Evolutionary conservation across 2,888 invertebrate species (phyloP).

Genomic region (Agapostemon virescens): DNA sequence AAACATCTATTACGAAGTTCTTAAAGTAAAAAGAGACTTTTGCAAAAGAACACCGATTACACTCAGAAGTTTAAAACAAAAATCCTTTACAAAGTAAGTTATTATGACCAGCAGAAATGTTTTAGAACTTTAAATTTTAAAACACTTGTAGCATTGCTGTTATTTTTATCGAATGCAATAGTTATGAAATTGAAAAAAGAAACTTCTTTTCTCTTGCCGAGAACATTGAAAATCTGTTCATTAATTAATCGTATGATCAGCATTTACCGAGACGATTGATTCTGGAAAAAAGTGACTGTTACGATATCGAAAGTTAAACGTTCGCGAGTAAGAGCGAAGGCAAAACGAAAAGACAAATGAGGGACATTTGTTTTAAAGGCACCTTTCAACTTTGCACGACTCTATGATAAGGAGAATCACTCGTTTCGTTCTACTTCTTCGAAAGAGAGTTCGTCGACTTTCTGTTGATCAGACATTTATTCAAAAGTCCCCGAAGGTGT

Average conservation of each 20-base stretch:
- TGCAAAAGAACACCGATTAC: neutral
- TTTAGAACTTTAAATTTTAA: neutral
- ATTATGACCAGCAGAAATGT: neutral
- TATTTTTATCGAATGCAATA: neutral
- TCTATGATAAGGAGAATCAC: neutral
- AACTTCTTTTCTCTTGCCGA: neutral
- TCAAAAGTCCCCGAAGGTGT: neutral
- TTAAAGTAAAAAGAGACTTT: neutral
- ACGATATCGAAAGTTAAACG: neutral
- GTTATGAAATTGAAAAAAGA: neutral
- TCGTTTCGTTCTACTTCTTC: neutral
- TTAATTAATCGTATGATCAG: no score
- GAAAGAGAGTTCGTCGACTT: neutral
- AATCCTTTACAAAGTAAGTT: neutral
- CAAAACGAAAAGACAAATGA: neutral
- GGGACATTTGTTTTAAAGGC: neutral
- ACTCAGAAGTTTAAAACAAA: neutral
- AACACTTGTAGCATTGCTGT: neutral
- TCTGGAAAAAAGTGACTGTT: neutral
- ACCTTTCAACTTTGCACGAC: neutral
- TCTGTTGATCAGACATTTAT: slow-evolving; percentile 24
- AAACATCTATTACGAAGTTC: slow-evolving; percentile 2
- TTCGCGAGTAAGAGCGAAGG: neutral
- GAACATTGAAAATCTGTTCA: neutral
- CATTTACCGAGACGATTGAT: neutral